These are phyloP conservation scores for Ashinkailepas kermadecensis DNA, from an alignment of 2,888 invertebrate genomes.

Conservation along the genomic window DNA sequence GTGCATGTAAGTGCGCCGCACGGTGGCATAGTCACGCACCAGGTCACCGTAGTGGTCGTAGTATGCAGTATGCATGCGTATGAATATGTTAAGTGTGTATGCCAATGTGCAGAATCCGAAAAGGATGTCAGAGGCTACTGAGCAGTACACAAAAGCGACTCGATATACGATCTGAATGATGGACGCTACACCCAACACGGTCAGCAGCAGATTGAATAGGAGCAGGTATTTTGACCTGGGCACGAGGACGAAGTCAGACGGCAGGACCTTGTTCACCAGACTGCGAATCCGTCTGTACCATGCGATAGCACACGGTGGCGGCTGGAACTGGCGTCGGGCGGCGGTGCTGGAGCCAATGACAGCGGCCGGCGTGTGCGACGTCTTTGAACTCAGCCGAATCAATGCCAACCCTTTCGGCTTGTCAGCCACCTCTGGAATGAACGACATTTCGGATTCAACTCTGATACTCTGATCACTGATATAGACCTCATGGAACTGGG, in stretches of 20 bases:
- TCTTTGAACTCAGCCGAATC: too few relatives aligned
- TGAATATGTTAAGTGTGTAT: background rate
- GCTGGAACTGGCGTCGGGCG: background rate
- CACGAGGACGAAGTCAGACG: background rate
- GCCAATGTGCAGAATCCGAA: background rate
- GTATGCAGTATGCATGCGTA: slow-evolving; percentile 1
- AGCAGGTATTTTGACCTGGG: background rate
- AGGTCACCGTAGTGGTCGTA: background rate
- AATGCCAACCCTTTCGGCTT: too few relatives aligned
- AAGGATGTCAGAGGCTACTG: background rate
- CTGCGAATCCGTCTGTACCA: background rate
- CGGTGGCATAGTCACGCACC: background rate
- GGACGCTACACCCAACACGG: background rate
- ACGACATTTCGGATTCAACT: background rate
- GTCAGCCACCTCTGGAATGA: background rate
- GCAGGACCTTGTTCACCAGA: too few relatives aligned
- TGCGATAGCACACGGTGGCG: background rate
- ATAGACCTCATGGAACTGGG: background rate
- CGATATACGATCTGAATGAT: background rate
- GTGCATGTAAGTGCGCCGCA: background rate
- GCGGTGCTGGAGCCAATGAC: background rate
- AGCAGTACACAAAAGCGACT: background rate
- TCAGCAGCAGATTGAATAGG: background rate
- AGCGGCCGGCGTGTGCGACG: too few relatives aligned
- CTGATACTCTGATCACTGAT: background rate